Conservation (phyloP, 2,113 vertebrate genomes). For the Spea bombifrons region DNA sequence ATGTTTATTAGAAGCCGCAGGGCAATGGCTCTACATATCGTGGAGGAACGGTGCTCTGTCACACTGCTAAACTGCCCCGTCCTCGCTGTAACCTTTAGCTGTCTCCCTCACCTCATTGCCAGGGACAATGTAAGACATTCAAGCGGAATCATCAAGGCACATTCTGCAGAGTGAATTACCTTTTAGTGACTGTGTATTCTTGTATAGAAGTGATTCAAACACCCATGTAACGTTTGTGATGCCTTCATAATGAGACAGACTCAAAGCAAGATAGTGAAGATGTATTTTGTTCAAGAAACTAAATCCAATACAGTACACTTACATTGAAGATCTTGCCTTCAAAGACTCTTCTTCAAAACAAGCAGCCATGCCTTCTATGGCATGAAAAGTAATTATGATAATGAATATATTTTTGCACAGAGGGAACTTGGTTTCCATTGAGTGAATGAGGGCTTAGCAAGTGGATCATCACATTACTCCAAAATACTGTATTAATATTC, state of each 20-base stretch:
- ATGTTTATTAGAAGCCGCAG: conserved; percentile 18
- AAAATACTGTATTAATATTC: too few relatives aligned
- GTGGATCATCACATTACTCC: too few relatives aligned
- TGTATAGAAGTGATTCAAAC: neutral
- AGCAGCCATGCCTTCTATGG: neutral
- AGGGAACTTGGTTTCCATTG: too few relatives aligned
- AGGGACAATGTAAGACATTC: neutral
- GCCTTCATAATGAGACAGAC: neutral
- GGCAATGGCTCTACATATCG: neutral
- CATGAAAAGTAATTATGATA: neutral
- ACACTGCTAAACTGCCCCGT: neutral
- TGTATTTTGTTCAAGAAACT: neutral
- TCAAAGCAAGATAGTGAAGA: neutral
- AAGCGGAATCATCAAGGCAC: neutral
- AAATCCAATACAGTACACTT: neutral
- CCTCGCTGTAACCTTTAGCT: neutral
- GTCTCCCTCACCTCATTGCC: neutral
- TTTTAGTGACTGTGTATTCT: neutral
- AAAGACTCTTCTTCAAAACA: neutral
- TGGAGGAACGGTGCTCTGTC: neutral
- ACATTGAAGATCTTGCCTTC: neutral
- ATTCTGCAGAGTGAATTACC: neutral
- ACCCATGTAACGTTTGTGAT: neutral
- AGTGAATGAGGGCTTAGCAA: too few relatives aligned
- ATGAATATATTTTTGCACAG: too few relatives aligned